These are phyloP conservation scores for Drosophila paulistorum DNA, from an alignment of 1,140 invertebrate species.

Conservation along the genomic window DNA sequence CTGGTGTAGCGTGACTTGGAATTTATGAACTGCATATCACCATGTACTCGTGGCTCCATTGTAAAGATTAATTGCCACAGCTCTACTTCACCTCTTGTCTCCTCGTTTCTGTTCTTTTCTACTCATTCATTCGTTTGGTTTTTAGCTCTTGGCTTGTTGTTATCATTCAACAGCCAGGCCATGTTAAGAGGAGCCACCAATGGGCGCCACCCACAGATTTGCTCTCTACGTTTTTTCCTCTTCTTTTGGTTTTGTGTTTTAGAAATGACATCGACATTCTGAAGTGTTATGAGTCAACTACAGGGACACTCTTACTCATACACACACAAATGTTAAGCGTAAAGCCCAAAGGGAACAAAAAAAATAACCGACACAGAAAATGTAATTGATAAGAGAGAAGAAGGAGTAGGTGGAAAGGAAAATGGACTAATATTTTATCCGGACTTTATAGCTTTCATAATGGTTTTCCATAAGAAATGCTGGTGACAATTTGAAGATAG, in stretches of 20 bases:
- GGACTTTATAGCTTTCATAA: neutral
- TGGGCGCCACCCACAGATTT: slow-evolving; percentile 24
- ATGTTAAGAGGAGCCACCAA: slow-evolving; percentile 42
- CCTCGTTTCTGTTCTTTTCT: slow-evolving; percentile 25
- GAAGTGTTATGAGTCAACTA: slow-evolving; percentile 42
- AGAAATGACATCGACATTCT: slow-evolving; percentile 63
- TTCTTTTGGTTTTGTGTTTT: slow-evolving; percentile 14
- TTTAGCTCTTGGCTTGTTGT: slow-evolving; percentile 50
- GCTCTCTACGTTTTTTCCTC: neutral
- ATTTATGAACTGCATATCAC: slow-evolving; percentile 79
- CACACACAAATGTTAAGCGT: slow-evolving; percentile 26
- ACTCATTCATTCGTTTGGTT: slow-evolving; percentile 41
- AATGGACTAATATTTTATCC: neutral
- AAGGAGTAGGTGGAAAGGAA: neutral
- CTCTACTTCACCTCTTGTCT: slow-evolving; percentile 20
- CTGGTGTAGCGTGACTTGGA: slow-evolving; percentile 69
- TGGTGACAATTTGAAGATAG: neutral
- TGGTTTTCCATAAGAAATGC: neutral
- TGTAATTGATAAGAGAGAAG: slow-evolving; percentile 14
- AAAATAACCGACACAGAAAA: slow-evolving; percentile 9
- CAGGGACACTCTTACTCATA: slow-evolving; percentile 12
- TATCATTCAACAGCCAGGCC: slow-evolving; percentile 75
- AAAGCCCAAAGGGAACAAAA: slow-evolving; percentile 24
- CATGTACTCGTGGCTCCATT: slow-evolving; percentile 59
- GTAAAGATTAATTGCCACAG: slow-evolving; percentile 77